Evolutionary conservation across 2,797 vertebrate genomes (phyloP), one percentile per base, ranked within the genome.

Genomic region (Gouania willdenowi): DNA sequence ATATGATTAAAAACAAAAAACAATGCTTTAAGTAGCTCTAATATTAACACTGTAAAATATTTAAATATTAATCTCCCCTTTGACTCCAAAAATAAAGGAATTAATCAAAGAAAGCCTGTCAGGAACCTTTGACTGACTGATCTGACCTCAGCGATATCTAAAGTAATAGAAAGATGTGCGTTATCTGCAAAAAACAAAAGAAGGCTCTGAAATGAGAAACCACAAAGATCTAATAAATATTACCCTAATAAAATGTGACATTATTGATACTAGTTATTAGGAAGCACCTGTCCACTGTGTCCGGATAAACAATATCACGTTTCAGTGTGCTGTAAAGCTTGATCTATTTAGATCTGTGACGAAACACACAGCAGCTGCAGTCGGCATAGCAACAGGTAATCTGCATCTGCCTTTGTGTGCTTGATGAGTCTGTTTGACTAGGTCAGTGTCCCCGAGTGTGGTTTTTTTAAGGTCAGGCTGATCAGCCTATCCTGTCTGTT

Each of bases 301-400:
- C 46, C 30, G 26, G 13, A 51, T 19, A 20, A 47, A 49, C 38
- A 26, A 42, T 54, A 69, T 83, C 74, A 58, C 6, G 56, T 83
- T 53, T 79, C 77, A 46, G 41, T 23, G 18, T 41, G 52, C 61
- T 51, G 47, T 46, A 21, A 49, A 73, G 50, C 68, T 36, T 4
- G 59, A 30, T 63, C 57, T 43, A 50, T 67, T 65, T 46, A 51
- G 43, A 36, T 52, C 49, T 50, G 52, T 38, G 62, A 56, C 66
- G 59, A 38, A 36, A 32, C 20, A 56, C 50, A 42, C 73, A 76
- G 59, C 61, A 68, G 84, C 91, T 92, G 90, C 89, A 86, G 91
- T 90, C 71, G 73, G 73, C 88, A 88, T 83, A 87, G 89, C 83
- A 84, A 85, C 50, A 33, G 75, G 85, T 85, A 75, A 83, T 84